Conservation (phyloP, 2,888 invertebrate genomes). For the Macrosoma leucophasiata region DNA sequence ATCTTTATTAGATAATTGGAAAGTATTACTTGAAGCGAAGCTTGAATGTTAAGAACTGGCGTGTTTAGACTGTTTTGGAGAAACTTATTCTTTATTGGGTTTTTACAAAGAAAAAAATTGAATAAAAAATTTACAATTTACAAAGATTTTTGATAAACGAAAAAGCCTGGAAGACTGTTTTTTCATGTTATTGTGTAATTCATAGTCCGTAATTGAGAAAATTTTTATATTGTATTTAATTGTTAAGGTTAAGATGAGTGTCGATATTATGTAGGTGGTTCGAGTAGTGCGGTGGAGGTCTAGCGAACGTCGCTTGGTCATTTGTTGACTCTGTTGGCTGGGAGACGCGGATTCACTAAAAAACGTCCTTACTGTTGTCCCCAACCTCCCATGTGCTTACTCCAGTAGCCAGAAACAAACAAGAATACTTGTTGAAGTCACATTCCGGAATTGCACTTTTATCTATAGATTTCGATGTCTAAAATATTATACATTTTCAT, state of each 20-base stretch:
- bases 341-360: no score
- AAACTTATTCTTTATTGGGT: conserved; percentile 59
- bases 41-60: conserved; percentile 34
- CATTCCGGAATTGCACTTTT: no score
- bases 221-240: conserved; percentile 65
- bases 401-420: no score
- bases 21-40: conserved; percentile 30
- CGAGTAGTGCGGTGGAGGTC: conserved; percentile 19
- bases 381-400: conserved; percentile 2
- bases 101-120: conserved; percentile 35
- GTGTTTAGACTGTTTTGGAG: conserved; percentile 53
- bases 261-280: conserved; percentile 36
- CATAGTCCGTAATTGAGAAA: conserved; percentile 69
- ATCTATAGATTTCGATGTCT: no score
- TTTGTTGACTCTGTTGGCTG: not conserved
- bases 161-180: conserved; percentile 71
- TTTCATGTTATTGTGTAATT: conserved; percentile 61
- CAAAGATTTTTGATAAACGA: conserved; percentile 69
- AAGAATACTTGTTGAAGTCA: no score
- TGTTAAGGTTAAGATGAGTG: conserved; percentile 56
- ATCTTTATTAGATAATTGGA: conserved; percentile 37
- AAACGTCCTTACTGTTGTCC: conserved; percentile 3
- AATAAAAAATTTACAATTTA: conserved; percentile 72
- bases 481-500: no score
- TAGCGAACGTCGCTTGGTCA: conserved; percentile 21